A percentile compares a stretch with the other conserved stretches of the same genome.
Evolutionary conservation across 2,113 vertebrate species (phyloP).

Genomic region (Mirounga angustirostris): DNA sequence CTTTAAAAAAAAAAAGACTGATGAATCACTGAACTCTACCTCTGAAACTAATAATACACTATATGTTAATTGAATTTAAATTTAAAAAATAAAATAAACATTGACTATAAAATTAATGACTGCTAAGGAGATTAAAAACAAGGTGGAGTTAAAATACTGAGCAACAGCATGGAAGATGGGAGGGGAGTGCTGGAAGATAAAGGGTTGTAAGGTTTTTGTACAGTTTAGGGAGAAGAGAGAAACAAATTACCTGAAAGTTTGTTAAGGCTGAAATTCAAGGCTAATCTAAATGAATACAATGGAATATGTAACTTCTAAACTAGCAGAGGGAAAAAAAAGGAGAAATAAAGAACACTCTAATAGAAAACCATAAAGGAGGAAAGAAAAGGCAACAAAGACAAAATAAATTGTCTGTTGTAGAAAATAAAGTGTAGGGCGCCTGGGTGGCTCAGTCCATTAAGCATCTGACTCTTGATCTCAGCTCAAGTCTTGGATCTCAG

Average conservation of each 20-base stretch:
- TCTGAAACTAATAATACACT: no score
- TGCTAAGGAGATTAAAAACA: neutral
- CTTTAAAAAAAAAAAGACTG: no score
- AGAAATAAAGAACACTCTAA: conserved; percentile 1
- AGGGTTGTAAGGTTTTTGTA: neutral
- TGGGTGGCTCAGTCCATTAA: no score
- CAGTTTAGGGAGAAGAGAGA: neutral
- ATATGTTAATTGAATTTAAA: no score
- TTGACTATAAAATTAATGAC: neutral
- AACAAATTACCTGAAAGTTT: conserved; percentile 19
- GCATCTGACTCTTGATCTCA: no score
- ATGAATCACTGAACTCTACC: no score
- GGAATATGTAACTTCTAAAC: conserved; percentile 3
- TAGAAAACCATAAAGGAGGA: neutral
- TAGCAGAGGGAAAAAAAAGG: neutral
- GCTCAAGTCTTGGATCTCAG: neutral
- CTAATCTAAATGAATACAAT: neutral
- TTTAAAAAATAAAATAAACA: neutral
- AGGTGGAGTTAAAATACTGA: conserved; percentile 41
- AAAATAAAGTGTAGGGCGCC: neutral
- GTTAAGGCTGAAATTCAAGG: conserved; percentile 21
- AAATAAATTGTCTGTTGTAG: conserved; percentile 5
- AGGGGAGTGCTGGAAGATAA: neutral
- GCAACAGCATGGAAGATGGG: neutral
- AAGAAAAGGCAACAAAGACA: neutral